These are phyloP conservation scores for Microctenopoma steveboyesi DNA, from an alignment of 2,797 vertebrate genomes.

Conservation along the genomic window DNA sequence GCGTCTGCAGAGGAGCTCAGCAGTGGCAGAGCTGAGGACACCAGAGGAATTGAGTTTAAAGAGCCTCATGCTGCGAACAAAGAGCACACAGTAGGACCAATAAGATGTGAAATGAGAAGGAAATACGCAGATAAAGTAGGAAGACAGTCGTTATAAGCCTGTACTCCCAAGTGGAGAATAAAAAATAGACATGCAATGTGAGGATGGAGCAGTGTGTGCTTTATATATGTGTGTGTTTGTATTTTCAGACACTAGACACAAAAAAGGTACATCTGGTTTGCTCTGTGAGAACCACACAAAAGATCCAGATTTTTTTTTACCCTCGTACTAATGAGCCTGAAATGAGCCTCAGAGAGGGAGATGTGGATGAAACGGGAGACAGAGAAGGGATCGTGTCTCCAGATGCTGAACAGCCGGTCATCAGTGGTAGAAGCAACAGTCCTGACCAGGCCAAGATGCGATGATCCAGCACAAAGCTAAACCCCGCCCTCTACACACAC, in stretches of 20 bases:
- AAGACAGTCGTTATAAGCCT: not conserved
- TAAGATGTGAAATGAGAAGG: slow-evolving; percentile 15
- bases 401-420: slow-evolving; percentile 46
- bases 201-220: not conserved
- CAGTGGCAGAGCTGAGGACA: slow-evolving; percentile 7
- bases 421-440: slow-evolving; percentile 33
- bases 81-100: slow-evolving; percentile 4
- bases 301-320: slow-evolving; percentile 22
- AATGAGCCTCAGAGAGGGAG: slow-evolving; percentile 11
- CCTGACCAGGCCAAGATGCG: slow-evolving; percentile 25
- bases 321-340: slow-evolving; percentile 39
- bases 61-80: slow-evolving; percentile 1
- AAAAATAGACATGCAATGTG: not conserved
- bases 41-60: slow-evolving; percentile 5
- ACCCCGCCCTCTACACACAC: not conserved
- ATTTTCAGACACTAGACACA: not conserved
- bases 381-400: not conserved
- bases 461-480: slow-evolving; percentile 32
- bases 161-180: not conserved
- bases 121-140: not conserved
- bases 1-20: slow-evolving; percentile 11
- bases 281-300: slow-evolving; percentile 1
- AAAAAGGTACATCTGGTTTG: not conserved
- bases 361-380: slow-evolving; percentile 9
- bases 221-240: not conserved